Evolutionary conservation across 2,113 vertebrate species (phyloP).

Genomic region (Brachyhypopomus occidentalis): DNA sequence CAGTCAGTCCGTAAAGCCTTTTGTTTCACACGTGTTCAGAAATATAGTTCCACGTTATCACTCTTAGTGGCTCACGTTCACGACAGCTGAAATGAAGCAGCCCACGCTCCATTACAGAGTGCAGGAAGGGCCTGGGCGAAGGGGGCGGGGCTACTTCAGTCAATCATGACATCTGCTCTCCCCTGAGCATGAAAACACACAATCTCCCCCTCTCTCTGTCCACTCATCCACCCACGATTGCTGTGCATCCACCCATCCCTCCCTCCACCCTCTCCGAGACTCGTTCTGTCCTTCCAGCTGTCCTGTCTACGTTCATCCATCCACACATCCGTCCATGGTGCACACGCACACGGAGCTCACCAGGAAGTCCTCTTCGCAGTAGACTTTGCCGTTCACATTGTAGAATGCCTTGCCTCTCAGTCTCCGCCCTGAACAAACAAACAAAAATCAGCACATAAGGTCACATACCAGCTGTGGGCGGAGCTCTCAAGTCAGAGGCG

Average conservation of each 20-base stretch:
- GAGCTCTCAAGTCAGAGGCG: neutral
- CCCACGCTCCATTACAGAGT: no score
- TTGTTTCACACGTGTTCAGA: no score
- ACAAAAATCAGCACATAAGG: neutral
- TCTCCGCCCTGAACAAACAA: slow-evolving; percentile 81
- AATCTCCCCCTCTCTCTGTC: slow-evolving; percentile 33
- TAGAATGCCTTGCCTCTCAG: slow-evolving; percentile 97
- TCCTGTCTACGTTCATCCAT: neutral
- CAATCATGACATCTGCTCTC: slow-evolving; percentile 57
- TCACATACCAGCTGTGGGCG: no score
- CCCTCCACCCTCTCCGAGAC: neutral
- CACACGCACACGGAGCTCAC: slow-evolving; percentile 73
- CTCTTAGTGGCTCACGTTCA: no score
- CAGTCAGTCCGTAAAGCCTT: no score
- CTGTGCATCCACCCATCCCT: slow-evolving; percentile 28
- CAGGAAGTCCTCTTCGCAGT: slow-evolving; percentile 98
- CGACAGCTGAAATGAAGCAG: no score
- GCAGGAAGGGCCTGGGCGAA: neutral
- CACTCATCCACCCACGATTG: slow-evolving; percentile 40
- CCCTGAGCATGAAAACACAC: slow-evolving; percentile 48
- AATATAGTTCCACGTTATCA: no score
- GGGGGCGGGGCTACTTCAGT: slow-evolving; percentile 42
- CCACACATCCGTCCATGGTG: neutral
- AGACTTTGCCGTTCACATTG: slow-evolving; percentile 96
- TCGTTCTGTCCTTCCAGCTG: neutral